These are phyloP conservation scores for Aleiodes testaceus DNA, from an alignment of 2,888 invertebrate genomes.

Conservation along the genomic window DNA sequence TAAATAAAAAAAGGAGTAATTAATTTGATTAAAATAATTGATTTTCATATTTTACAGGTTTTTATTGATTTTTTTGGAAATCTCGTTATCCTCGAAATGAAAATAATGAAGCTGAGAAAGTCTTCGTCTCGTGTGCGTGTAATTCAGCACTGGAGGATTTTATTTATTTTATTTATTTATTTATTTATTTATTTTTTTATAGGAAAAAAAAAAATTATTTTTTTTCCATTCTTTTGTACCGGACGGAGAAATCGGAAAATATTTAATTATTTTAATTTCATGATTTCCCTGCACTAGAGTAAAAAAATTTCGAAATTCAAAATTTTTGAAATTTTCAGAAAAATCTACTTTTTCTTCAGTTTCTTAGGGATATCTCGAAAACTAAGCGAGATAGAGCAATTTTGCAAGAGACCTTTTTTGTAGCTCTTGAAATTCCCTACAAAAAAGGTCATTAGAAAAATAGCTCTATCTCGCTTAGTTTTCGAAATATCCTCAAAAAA, in stretches of 20 bases:
- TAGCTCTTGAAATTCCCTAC: too few relatives aligned
- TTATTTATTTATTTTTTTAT: too few relatives aligned
- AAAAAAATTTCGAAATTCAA: background rate
- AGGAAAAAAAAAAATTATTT: too few relatives aligned
- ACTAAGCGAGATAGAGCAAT: too few relatives aligned
- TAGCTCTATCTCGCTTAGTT: too few relatives aligned
- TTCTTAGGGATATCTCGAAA: too few relatives aligned
- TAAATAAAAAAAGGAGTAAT: too few relatives aligned
- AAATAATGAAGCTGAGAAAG: conserved; percentile 25
- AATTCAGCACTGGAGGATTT: conserved; percentile 22
- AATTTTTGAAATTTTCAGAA: too few relatives aligned
- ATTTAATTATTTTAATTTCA: conserved; percentile 35
- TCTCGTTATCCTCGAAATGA: background rate
- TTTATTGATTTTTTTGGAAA: background rate
- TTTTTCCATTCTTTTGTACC: background rate
- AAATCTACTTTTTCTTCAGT: too few relatives aligned
- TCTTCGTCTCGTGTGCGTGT: conserved; percentile 40
- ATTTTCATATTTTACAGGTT: background rate
- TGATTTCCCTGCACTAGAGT: background rate
- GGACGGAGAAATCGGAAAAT: conserved; percentile 18
- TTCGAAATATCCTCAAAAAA: too few relatives aligned
- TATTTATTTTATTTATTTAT: background rate
- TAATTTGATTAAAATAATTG: background rate
- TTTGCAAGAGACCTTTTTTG: too few relatives aligned
- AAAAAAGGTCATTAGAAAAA: too few relatives aligned